Percentiles rank a stretch among this genome's conserved stretches.
Conservation (phyloP, 2,888 invertebrate genomes). For the Pristionchus mayeri region DNA sequence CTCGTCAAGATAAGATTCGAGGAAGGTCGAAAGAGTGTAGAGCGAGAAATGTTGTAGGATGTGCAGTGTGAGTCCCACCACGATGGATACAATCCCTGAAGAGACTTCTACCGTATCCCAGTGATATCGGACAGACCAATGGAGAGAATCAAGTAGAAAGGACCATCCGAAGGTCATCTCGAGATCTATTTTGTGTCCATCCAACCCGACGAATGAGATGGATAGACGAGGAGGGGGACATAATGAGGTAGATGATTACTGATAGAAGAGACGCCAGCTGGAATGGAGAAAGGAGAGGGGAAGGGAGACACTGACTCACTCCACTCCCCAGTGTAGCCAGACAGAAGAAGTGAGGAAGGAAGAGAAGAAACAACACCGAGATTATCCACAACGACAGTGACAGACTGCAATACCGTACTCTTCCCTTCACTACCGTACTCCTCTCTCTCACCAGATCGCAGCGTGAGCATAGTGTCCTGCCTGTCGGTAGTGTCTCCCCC, state of each 20-base stretch:
- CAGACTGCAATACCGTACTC: slow-evolving; percentile 51
- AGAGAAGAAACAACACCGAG: slow-evolving; percentile 65
- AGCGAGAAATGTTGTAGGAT: slow-evolving; percentile 69
- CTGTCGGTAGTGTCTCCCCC: slow-evolving; percentile 71
- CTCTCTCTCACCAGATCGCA: slow-evolving; percentile 57
- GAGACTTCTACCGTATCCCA: not conserved
- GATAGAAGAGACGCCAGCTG: slow-evolving; percentile 52
- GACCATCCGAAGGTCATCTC: slow-evolving; percentile 68
- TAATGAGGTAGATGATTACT: slow-evolving; percentile 64
- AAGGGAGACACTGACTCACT: slow-evolving; percentile 1
- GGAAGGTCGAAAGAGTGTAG: slow-evolving; percentile 71
- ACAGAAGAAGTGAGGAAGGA: slow-evolving; percentile 70
- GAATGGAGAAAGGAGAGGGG: not conserved
- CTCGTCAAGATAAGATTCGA: slow-evolving; percentile 70
- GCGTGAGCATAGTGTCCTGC: slow-evolving; percentile 73
- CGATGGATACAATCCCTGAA: slow-evolving; percentile 66
- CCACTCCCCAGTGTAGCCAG: not conserved
- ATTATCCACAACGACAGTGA: slow-evolving; percentile 66
- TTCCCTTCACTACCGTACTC: not conserved
- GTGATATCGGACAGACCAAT: slow-evolving; percentile 67
- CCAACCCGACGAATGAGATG: slow-evolving; percentile 68
- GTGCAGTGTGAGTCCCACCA: slow-evolving; percentile 61
- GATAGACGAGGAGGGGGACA: slow-evolving; percentile 68
- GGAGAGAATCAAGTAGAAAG: slow-evolving; percentile 70
- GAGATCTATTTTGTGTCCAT: slow-evolving; percentile 62